Percentiles rank a stretch among this genome's conserved stretches.
These are phyloP conservation scores for Peromyscus melanophrys DNA, from an alignment of 2,797 vertebrate species.

Conservation along the genomic window DNA sequence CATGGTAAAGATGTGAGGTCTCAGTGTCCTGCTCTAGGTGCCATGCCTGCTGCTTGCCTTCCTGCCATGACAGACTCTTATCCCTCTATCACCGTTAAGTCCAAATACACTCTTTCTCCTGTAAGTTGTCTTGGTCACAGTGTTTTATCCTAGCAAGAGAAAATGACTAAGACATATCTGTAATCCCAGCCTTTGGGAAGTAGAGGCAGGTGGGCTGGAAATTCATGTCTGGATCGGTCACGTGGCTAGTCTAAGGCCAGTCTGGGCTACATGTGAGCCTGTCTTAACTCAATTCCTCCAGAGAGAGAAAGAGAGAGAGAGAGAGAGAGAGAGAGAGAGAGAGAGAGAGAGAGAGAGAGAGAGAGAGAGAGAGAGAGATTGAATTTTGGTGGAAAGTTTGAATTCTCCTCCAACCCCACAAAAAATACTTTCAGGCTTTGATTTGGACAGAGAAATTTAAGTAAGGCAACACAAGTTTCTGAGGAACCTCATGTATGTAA, in stretches of 20 bases:
- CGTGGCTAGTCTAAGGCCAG: neutral
- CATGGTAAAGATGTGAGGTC: neutral
- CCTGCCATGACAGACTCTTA: neutral
- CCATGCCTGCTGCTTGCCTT: neutral
- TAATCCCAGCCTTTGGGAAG: neutral
- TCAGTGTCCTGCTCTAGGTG: neutral
- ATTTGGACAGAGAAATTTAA: constrained; percentile 19
- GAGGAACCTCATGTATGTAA: neutral
- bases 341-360: too few species aligned
- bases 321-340: too few species aligned
- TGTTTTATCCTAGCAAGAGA: neutral
- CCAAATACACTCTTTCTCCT: neutral
- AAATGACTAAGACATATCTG: too few species aligned
- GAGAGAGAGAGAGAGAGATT: too few species aligned
- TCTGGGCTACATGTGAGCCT: neutral
- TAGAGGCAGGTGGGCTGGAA: neutral
- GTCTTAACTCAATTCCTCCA: neutral
- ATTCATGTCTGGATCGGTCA: neutral
- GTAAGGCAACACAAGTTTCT: neutral
- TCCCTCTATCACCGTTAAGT: neutral
- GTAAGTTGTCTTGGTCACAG: neutral
- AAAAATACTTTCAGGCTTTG: neutral
- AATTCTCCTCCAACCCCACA: neutral
- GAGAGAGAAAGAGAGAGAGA: too few species aligned
- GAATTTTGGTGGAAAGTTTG: neutral